Percentiles rank a stretch among this genome's conserved stretches.
These are phyloP conservation scores for Erebia palarica DNA, from an alignment of 2,888 invertebrate species.

Conservation along the genomic window DNA sequence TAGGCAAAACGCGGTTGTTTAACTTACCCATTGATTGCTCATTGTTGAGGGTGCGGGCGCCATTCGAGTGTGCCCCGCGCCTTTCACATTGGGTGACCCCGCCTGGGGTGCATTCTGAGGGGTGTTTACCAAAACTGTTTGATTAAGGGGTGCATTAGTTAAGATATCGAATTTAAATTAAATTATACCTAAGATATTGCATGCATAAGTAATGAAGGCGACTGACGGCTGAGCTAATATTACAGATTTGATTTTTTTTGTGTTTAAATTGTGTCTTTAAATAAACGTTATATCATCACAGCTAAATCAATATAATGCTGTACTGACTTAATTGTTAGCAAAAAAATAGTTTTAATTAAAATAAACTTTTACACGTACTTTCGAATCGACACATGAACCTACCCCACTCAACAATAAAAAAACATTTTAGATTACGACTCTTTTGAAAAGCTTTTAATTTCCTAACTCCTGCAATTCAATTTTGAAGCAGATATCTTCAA, in stretches of 20 bases:
- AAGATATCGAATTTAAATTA: conserved; percentile 56
- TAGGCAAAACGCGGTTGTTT: conserved; percentile 66
- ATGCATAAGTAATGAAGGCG: conserved; percentile 24
- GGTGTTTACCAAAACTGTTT: conserved; percentile 57
- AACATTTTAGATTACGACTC: too few species aligned
- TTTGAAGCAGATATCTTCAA: too few species aligned
- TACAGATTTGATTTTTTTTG: background rate
- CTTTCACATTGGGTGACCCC: too few species aligned
- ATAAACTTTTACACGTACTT: too few species aligned
- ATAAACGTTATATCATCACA: background rate
- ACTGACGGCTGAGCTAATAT: conserved; percentile 17
- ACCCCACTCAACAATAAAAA: too few species aligned
- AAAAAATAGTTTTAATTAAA: too few species aligned
- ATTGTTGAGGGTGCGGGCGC: conserved; percentile 68
- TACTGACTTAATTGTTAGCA: too few species aligned
- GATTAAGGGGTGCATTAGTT: conserved; percentile 65
- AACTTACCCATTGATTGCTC: conserved; percentile 80
- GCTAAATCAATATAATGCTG: too few species aligned
- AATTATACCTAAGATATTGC: conserved; percentile 44
- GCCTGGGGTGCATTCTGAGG: conserved; percentile 63
- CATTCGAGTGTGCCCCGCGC: conserved; percentile 46
- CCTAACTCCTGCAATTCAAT: too few species aligned
- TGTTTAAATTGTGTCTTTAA: background rate
- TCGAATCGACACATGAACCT: too few species aligned
- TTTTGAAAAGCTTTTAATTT: too few species aligned